Conservation (phyloP, 2,888 invertebrate genomes). For the Notodonta dromedarius region DNA sequence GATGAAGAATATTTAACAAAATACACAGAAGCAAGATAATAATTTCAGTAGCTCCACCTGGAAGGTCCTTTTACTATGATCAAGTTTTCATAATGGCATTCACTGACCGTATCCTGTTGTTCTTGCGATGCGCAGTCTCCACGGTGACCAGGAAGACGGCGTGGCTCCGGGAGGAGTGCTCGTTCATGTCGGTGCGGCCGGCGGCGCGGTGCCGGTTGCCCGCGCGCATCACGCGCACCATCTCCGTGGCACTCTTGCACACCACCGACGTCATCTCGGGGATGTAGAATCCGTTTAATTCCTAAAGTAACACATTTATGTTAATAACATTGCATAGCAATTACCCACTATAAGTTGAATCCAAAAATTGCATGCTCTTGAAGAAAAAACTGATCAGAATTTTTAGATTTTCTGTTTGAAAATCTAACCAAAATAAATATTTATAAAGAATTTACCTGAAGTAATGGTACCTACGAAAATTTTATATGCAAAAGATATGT, state of each 20-base stretch:
- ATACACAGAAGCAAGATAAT: neutral
- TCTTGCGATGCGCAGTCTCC: slow-evolving; percentile 88
- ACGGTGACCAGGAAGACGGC: slow-evolving; percentile 99
- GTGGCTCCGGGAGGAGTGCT: slow-evolving; percentile 98
- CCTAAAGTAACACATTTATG: slow-evolving; percentile 48
- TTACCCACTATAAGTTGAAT: too few species aligned
- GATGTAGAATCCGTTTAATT: slow-evolving; percentile 94
- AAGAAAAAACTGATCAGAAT: too few species aligned
- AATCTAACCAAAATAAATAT: neutral
- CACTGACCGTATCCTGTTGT: slow-evolving; percentile 73
- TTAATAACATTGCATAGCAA: neutral
- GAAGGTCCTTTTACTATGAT: neutral
- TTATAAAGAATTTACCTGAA: neutral
- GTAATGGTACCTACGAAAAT: slow-evolving; percentile 9
- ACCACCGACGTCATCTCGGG: slow-evolving; percentile 97
- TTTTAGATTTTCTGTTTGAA: too few species aligned
- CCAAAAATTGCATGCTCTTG: too few species aligned
- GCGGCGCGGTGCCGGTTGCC: slow-evolving; percentile 98
- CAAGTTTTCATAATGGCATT: neutral
- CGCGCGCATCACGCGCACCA: slow-evolving; percentile 95
- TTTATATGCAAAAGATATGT: slow-evolving; percentile 16
- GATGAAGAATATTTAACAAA: neutral
- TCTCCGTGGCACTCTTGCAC: slow-evolving; percentile 97
- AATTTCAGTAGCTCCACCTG: neutral
- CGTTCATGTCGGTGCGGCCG: slow-evolving; percentile 98